Evolutionary conservation across 2,888 invertebrate species (phyloP).

Genomic region (Coelopa pilipes): DNA sequence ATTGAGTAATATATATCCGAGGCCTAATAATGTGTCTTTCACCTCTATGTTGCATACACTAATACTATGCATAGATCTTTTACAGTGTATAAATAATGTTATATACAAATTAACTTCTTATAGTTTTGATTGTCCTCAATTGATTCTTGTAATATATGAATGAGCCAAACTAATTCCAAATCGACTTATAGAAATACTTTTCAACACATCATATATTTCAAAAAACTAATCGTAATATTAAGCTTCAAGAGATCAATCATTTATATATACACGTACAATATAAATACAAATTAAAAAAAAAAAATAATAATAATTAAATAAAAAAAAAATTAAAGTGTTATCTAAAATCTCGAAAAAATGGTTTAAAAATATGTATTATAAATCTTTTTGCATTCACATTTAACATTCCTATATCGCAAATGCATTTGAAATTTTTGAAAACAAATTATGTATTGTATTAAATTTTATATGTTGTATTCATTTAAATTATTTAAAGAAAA

Average conservation of each 20-base stretch:
- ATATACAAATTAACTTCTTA: not conserved
- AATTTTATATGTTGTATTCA: conserved; percentile 31
- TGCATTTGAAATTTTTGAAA: conserved; percentile 8
- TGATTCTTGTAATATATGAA: conserved; percentile 8
- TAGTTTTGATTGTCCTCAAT: not conserved
- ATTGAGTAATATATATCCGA: conserved; percentile 53
- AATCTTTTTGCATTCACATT: conserved; percentile 4
- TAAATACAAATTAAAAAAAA: not conserved
- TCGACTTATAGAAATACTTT: not conserved
- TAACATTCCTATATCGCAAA: conserved; percentile 20
- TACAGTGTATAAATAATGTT: conserved; percentile 11
- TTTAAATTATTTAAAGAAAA: conserved; percentile 16
- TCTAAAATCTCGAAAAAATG: not conserved
- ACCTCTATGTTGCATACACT: conserved; percentile 9
- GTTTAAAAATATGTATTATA: not conserved
- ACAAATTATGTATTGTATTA: conserved; percentile 25
- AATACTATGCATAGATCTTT: not conserved
- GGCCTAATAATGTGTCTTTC: not conserved
- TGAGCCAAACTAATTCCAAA: not conserved
- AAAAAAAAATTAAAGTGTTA: not conserved
- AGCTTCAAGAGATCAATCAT: not conserved
- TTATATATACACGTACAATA: not conserved
- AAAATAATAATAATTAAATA: not conserved
- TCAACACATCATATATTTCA: conserved; percentile 7
- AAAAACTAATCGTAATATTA: conserved; percentile 1